Percentiles rank a stretch among this genome's conserved stretches.
Conservation (phyloP, 2,888 invertebrate species). For the Omphaloscelis lunosa region DNA sequence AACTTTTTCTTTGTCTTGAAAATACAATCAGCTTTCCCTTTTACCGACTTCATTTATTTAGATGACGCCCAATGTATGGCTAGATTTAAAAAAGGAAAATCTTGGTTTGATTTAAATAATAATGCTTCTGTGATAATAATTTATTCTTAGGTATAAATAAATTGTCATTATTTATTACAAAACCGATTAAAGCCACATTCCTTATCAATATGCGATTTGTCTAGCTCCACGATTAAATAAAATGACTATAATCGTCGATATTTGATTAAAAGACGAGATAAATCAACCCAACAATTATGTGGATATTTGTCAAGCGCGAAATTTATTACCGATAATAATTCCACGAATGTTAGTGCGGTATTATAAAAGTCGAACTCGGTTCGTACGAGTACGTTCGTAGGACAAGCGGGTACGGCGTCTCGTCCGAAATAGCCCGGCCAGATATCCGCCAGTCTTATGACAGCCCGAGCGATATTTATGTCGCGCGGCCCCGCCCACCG, state of each 20-base stretch:
- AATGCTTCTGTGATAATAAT: constrained; percentile 13
- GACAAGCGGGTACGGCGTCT: constrained; percentile 71
- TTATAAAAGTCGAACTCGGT: constrained; percentile 56
- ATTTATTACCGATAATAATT: constrained; percentile 66
- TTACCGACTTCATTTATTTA: too few species aligned
- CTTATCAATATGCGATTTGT: constrained; percentile 55
- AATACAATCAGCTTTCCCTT: background rate
- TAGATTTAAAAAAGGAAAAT: background rate
- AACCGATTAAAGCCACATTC: constrained; percentile 46
- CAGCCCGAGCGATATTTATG: constrained; percentile 89
- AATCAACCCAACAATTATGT: constrained; percentile 64
- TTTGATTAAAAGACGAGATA: constrained; percentile 67
- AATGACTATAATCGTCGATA: constrained; percentile 63
- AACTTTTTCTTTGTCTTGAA: background rate
- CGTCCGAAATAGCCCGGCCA: constrained; percentile 87
- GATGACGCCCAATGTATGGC: background rate
- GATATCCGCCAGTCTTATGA: constrained; percentile 87
- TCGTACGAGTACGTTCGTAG: constrained; percentile 57
- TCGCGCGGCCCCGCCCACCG: constrained; percentile 88
- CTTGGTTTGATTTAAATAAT: constrained; percentile 7
- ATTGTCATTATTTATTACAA: constrained; percentile 48
- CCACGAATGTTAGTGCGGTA: constrained; percentile 60
- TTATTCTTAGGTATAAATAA: constrained; percentile 16
- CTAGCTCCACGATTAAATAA: constrained; percentile 54
- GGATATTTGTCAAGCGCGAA: constrained; percentile 65